Evolutionary conservation across 2,113 vertebrate species (phyloP).

Genomic region (Daphoenositta chrysoptera): DNA sequence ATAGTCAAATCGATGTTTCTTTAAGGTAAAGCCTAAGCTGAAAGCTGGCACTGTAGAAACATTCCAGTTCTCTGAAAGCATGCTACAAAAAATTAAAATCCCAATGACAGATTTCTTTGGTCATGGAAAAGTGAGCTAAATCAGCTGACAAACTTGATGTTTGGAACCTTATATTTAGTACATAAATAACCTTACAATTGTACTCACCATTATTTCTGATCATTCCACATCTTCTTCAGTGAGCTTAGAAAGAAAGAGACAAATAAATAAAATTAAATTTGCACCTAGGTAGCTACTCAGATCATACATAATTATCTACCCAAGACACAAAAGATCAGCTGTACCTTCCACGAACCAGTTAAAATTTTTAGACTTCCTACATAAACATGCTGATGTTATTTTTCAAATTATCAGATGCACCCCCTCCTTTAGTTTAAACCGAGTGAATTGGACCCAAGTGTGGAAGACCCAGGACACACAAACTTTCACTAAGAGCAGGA

Average conservation of each 20-base stretch:
- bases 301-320: neutral
- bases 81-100: neutral
- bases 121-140: neutral
- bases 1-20: neutral
- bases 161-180: neutral
- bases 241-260: neutral
- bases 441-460: neutral
- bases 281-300: neutral
- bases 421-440: neutral
- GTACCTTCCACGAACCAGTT: neutral
- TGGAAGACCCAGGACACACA: neutral
- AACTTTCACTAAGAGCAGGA: neutral
- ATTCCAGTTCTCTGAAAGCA: neutral
- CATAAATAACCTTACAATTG: neutral
- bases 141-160: neutral
- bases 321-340: neutral
- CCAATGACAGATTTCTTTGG: neutral
- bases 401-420: neutral
- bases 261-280: neutral
- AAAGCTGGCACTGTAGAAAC: neutral
- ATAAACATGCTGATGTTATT: neutral
- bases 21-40: neutral
- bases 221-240: neutral
- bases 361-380: neutral
- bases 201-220: slow-evolving; percentile 3